Evolutionary conservation across 2,888 invertebrate genomes (phyloP), one percentile per base, ranked within the genome.

Genomic region (Cryptus viduatorius): DNA sequence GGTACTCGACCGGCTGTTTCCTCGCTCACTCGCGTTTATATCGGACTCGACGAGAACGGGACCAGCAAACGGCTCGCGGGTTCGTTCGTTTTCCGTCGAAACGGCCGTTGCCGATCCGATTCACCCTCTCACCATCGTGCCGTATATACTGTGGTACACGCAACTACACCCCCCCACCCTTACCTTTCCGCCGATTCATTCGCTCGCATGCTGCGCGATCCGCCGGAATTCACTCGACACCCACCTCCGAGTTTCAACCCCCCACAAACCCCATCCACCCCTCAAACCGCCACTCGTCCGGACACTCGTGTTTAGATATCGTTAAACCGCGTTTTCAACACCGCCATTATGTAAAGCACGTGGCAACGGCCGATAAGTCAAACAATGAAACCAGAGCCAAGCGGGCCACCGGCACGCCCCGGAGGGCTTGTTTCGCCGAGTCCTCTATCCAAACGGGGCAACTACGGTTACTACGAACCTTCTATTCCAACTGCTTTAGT

Each of bases 321-420:
- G 92, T 91, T 91, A 90, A 92, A 92, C 92, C 91, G 90, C 92
- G 91, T 92, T 93, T 93, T 92, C 92, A 91, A 92, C 92, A 90
- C 88, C 88, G 87, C 90, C 90, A 92, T 93, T 93, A 93, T 92
- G 90, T 90, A 90, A 90, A 91, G 91, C 92, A 92, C 92, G 92
- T 93, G 93, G 93, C 87, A 83, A 88, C 88, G 86, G 82, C 89
- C 91, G 93, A 93, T 93, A 93, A 93, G 91, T 92, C 89, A 89
- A 90, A 93, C 93, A 93, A 93, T 93, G 85, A 86, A 83, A 85
- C 86, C 83, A 75, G 79, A 84, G 75, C 86, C 85, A 79, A 84
- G 75, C 76, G 75, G 46, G 19, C 16, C 14, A 44, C 12, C 68
- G 42, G 59, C 67, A 59, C 59, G 72, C 77, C 71, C 65, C 68